Percentiles rank a stretch among this genome's conserved stretches.
Conservation (phyloP, 2,113 vertebrate genomes). For the Lynx canadensis region DNA sequence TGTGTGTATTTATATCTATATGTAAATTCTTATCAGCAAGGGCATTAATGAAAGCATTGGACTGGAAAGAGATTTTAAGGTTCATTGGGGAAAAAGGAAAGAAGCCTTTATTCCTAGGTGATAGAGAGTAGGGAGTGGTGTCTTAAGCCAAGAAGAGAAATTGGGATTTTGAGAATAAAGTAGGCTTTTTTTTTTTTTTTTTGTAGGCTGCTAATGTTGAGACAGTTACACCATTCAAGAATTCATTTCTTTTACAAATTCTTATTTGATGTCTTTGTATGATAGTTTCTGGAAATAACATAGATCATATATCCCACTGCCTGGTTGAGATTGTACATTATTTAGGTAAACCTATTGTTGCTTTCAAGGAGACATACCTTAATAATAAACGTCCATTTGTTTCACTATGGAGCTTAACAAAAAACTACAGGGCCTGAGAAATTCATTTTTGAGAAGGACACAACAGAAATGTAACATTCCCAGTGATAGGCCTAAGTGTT, state of each 20-base stretch:
- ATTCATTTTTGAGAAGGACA: conserved; percentile 27
- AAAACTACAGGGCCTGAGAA: neutral
- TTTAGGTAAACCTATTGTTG: neutral
- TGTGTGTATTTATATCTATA: neutral
- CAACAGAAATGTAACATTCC: conserved; percentile 19
- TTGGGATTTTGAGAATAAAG: neutral
- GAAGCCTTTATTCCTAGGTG: neutral
- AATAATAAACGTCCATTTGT: neutral
- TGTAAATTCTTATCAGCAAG: conserved; percentile 2
- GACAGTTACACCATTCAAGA: conserved; percentile 17
- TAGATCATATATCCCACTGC: neutral
- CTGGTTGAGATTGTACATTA: neutral
- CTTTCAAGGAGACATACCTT: neutral
- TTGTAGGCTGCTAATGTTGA: neutral
- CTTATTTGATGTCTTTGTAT: neutral
- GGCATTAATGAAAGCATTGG: neutral
- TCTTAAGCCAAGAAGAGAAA: neutral
- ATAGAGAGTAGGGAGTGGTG: neutral
- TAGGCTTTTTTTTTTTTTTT: neutral
- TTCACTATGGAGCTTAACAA: neutral
- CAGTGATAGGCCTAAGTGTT: neutral
- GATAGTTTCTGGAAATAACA: conserved; percentile 7
- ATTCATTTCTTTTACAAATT: conserved; percentile 7
- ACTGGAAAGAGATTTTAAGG: conserved; percentile 20
- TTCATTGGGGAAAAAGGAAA: neutral